Percentiles rank a stretch among this genome's conserved stretches.
Evolutionary conservation across 1,140 invertebrate species (phyloP).

Genomic region (Drosophila lacertosa): DNA sequence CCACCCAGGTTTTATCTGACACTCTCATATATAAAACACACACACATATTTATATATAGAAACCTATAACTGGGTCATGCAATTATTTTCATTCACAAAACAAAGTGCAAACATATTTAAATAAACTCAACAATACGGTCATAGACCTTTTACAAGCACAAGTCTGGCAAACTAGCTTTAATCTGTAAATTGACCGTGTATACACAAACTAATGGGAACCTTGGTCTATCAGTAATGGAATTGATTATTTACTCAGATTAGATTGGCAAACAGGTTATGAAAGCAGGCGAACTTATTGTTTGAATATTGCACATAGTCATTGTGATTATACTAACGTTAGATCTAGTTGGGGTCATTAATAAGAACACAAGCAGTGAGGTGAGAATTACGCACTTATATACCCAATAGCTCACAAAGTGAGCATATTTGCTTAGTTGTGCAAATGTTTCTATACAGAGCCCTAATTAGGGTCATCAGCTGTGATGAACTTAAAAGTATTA

Average conservation of each 20-base stretch:
- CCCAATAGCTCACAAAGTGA: too few species aligned
- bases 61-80: too few species aligned
- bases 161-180: neutral
- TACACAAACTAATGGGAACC: neutral
- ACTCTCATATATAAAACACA: too few species aligned
- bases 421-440: too few species aligned
- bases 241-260: neutral
- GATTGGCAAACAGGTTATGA: neutral
- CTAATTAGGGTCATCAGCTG: too few species aligned
- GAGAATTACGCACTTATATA: neutral
- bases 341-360: neutral
- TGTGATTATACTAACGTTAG: constrained; percentile 9
- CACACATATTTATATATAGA: too few species aligned
- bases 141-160: constrained; percentile 3
- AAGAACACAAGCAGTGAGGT: neutral
- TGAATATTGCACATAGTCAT: constrained; percentile 7
- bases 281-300: neutral
- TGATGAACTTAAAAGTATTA: too few species aligned
- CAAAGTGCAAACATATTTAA: neutral
- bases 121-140: constrained; percentile 14
- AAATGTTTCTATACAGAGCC: too few species aligned
- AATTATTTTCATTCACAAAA: neutral
- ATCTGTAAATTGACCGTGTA: constrained; percentile 8
- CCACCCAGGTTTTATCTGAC: too few species aligned
- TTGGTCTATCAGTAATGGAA: constrained; percentile 4